Conservation (phyloP, 2,888 invertebrate species). For the Tipula helvola region DNA sequence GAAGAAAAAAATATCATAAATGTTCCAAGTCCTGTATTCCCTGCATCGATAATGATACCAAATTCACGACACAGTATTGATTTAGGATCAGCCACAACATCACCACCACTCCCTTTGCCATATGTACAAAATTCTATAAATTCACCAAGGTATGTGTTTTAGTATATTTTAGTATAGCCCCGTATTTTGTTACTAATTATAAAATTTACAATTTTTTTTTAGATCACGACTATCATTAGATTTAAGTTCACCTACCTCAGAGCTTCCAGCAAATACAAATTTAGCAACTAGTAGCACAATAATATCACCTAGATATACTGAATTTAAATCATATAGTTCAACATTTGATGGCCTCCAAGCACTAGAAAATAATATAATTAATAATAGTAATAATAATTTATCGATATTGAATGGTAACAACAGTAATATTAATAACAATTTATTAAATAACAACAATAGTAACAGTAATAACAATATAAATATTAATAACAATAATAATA, state of each 20-base stretch:
- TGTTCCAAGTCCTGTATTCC: conserved; percentile 40
- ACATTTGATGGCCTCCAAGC: conserved; percentile 16
- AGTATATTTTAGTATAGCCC: neutral
- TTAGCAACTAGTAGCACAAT: conserved; percentile 5
- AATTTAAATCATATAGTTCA: conserved; percentile 17
- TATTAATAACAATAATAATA: conserved; percentile 12
- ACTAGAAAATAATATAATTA: conserved; percentile 12
- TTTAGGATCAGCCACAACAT: conserved; percentile 48
- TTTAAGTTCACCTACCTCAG: conserved; percentile 24
- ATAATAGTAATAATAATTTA: conserved; percentile 10
- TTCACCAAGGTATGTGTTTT: conserved; percentile 22
- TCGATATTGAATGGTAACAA: conserved; percentile 10
- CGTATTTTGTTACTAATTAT: neutral
- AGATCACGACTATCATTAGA: conserved; percentile 28
- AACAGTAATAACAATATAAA: conserved; percentile 16
- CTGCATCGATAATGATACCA: conserved; percentile 45
- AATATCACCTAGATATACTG: conserved; percentile 17
- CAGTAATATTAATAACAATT: conserved; percentile 8
- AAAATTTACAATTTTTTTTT: neutral
- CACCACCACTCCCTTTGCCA: conserved; percentile 16
- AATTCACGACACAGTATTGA: conserved; percentile 57
- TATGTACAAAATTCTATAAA: conserved; percentile 16
- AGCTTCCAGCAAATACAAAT: conserved; percentile 16
- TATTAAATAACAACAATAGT: conserved; percentile 14
- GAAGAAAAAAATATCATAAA: conserved; percentile 27